Conservation (phyloP, 2,797 vertebrate species). For the Garrulus glandarius region DNA sequence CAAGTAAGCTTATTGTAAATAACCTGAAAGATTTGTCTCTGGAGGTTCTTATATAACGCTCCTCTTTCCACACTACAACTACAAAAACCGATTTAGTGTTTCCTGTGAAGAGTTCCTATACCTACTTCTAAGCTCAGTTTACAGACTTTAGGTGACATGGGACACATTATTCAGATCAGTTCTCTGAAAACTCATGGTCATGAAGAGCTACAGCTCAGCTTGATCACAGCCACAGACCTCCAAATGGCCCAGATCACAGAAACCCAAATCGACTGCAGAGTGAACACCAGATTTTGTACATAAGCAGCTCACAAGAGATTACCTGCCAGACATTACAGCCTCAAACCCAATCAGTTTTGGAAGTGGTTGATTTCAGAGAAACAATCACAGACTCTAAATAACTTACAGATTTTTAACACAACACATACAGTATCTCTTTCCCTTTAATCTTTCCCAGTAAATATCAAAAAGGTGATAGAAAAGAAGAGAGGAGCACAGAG, state of each 20-base stretch:
- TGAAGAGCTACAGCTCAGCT: not conserved
- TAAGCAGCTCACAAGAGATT: not conserved
- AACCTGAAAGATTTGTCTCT: not conserved
- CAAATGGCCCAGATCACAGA: not conserved
- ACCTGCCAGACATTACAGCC: not conserved
- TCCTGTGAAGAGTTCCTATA: not conserved
- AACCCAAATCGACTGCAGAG: not conserved
- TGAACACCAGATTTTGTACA: not conserved
- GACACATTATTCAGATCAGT: not conserved
- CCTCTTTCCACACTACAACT: not conserved
- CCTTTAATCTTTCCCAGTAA: not conserved
- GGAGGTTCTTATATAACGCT: not conserved
- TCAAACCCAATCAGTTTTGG: fast-evolving
- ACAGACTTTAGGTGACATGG: not conserved
- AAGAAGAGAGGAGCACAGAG: not conserved
- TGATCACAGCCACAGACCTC: not conserved
- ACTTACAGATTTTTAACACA: not conserved
- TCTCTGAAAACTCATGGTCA: not conserved
- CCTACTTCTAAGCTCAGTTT: not conserved
- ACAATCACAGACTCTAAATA: not conserved
- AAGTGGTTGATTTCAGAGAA: not conserved
- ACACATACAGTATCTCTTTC: not conserved
- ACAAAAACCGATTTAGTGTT: not conserved
- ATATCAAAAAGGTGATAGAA: not conserved
- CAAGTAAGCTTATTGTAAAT: not conserved